Conservation (phyloP, 2,113 vertebrate genomes). For the Chionodraco myersi region DNA sequence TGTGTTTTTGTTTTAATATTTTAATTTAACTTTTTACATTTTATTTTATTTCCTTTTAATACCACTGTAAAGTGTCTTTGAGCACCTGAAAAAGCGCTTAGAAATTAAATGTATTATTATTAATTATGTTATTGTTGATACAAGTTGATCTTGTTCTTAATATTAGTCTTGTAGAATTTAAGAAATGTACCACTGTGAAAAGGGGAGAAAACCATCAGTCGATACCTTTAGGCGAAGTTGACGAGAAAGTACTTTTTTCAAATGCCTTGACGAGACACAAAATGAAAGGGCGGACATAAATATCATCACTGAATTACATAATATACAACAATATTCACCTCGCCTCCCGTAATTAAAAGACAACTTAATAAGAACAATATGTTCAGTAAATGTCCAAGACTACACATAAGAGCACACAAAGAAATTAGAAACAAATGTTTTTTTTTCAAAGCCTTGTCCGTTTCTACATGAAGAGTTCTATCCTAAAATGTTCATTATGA, state of each 20-base stretch:
- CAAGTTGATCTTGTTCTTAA: too few species aligned
- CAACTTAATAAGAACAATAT: slow-evolving; percentile 78
- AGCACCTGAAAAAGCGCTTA: too few species aligned
- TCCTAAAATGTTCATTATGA: slow-evolving; percentile 1
- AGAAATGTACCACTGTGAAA: slow-evolving; percentile 27
- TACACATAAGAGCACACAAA: slow-evolving; percentile 55
- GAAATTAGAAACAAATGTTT: slow-evolving; percentile 45
- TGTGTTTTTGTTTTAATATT: too few species aligned
- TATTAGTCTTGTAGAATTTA: slow-evolving; percentile 16
- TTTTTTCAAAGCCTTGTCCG: slow-evolving; percentile 49
- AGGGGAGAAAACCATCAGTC: slow-evolving; percentile 6
- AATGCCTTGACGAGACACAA: slow-evolving; percentile 42
- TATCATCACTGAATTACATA: slow-evolving; percentile 67
- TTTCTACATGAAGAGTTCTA: slow-evolving; percentile 37
- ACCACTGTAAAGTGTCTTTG: too few species aligned
- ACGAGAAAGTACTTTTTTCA: slow-evolving; percentile 55
- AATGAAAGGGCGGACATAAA: slow-evolving; percentile 64
- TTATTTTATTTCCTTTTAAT: too few species aligned
- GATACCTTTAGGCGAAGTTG: slow-evolving; percentile 29
- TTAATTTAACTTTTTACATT: too few species aligned
- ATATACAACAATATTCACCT: slow-evolving; percentile 56
- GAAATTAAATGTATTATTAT: too few species aligned
- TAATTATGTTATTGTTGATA: too few species aligned
- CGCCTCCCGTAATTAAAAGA: slow-evolving; percentile 59
- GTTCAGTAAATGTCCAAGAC: slow-evolving; percentile 76